Percentiles rank a stretch among this genome's conserved stretches.
Conservation (phyloP, 2,888 invertebrate species). For the Clitarchus hookeri region DNA sequence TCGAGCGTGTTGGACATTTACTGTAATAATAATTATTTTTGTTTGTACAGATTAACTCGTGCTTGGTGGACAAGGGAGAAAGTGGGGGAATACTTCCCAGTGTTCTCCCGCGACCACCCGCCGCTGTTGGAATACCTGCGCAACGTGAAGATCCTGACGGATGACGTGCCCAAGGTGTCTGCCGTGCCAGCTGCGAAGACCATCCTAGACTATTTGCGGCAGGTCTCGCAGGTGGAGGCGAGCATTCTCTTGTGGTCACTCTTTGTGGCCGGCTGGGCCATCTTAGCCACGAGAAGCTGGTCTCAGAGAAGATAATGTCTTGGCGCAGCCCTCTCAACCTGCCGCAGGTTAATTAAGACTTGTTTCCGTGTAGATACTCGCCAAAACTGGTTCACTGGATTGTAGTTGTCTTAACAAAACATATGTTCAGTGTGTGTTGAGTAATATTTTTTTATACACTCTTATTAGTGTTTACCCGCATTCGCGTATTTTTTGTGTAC, state of each 20-base stretch:
- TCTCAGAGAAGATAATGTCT: background rate
- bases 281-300: slow-evolving; percentile 50
- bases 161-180: background rate
- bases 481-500: no score
- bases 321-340: background rate
- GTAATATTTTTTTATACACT: no score
- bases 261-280: slow-evolving; percentile 61
- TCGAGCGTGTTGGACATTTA: background rate
- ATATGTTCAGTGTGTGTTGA: background rate
- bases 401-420: background rate
- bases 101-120: slow-evolving; percentile 62
- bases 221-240: slow-evolving; percentile 58
- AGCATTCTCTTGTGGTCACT: slow-evolving; percentile 61
- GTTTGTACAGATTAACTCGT: slow-evolving; percentile 30
- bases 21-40: background rate
- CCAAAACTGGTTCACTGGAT: background rate
- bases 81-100: slow-evolving; percentile 63
- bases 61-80: slow-evolving; percentile 61
- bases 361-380: background rate
- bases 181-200: slow-evolving; percentile 37
- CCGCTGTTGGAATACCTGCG: slow-evolving; percentile 63
- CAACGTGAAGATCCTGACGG: slow-evolving; percentile 60
- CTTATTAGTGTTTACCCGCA: no score
- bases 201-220: slow-evolving; percentile 57
- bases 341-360: background rate